Base-by-base conservation (phyloP, 2,888 invertebrate species). In the Drosophila neonasuta region DNA sequence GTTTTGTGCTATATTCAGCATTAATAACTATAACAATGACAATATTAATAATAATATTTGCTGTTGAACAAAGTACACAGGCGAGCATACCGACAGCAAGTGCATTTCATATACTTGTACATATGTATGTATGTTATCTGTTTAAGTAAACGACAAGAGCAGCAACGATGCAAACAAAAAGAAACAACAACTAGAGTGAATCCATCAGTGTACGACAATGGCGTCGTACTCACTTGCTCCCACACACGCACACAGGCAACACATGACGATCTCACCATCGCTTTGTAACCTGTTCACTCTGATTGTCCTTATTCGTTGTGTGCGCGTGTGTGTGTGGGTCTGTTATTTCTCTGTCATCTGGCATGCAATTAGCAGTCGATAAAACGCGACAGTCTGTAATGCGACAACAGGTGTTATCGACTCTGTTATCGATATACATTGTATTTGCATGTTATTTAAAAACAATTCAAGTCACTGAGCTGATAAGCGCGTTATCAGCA, bases 11-110 rank as follows among this genome's bases (percentile, higher is more conserved):
- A 66, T 77, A 63, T 71, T 77, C 75, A 68, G 57, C 72, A 72
- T 78, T 77, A 83, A 78, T 83, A 76, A 66, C 61, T 72, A 74
- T 80, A 79, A 76, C 84, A 80, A 80, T 83, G 74, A 71, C 74
- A 80, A 69, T 83, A 78, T 80, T 71, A 83, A 67, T 83, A 83
- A 74, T 78, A 83, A 68, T 79, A 79, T 63, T 79, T 67, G 69
- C 68, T 63, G 70, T 69, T 84, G 85, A 77, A 64, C 80, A 79
- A 79, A 81, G 85, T 79, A 77, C 42, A 34, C 55, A 62, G 39
- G 39, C 51, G 39, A 29, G 49, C n/a, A 44, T 39, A 34, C 3
- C 45, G 9, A 34, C 30, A 51, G 52, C 36, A 51, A 74, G 55
- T 68, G 79, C 71, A 71, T 74, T 74, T 61, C 72, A 68, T 24